Percentiles rank a stretch among this genome's conserved stretches.
Evolutionary conservation across 2,888 invertebrate species (phyloP).

Genomic region (Caenorhabditis plicata): DNA sequence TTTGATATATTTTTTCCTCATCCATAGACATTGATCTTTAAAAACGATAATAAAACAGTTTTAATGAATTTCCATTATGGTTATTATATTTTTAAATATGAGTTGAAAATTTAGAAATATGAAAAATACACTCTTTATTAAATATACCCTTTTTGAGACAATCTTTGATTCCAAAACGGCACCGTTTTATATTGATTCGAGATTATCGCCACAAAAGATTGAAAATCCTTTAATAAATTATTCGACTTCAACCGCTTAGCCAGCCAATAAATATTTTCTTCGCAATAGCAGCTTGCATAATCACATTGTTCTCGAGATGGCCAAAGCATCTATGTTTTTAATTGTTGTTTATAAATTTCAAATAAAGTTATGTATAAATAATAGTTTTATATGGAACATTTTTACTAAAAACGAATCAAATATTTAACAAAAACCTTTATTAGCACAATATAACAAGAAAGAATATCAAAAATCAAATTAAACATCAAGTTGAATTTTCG

Average conservation of each 20-base stretch:
- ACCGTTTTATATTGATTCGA: conserved; percentile 27
- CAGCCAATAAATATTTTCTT: conserved; percentile 44
- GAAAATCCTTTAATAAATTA: neutral
- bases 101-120: neutral
- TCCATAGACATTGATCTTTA: no score
- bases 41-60: no score
- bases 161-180: conserved; percentile 31
- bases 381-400: neutral
- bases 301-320: neutral
- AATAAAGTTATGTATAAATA: neutral
- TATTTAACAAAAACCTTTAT: neutral
- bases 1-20: no score
- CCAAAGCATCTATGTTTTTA: no score
- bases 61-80: no score
- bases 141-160: conserved; percentile 2
- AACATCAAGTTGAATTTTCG: conserved; percentile 26
- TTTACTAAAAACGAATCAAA: neutral
- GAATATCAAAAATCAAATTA: neutral
- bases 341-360: neutral
- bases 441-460: neutral
- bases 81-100: no score
- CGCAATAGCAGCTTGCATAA: conserved; percentile 41
- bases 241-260: no score
- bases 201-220: conserved; percentile 30
- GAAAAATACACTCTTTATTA: neutral